Base-by-base conservation (phyloP, 2,113 vertebrate species). In the Sminthopsis crassicaudata region DNA sequence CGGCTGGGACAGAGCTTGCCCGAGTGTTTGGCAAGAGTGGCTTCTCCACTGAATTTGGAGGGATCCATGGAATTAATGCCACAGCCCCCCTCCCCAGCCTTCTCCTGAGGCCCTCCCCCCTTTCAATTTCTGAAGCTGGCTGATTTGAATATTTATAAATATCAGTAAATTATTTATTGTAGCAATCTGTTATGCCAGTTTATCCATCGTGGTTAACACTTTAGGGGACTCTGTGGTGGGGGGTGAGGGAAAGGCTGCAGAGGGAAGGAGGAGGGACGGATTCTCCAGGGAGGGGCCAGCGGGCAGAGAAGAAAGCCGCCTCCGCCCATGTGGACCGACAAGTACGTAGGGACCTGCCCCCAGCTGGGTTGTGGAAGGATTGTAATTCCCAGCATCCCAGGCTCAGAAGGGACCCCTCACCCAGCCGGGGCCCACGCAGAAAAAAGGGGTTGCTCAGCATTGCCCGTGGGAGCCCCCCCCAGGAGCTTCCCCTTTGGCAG, bases 91-190 rank as follows among this genome's bases (percentile, higher is more conserved):
- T 53, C 90, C 93, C 60, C 95, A 95, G 93, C 94, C 97, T 97
- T 96, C 60, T 23, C 97, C 97, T 25, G 94, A 96, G 98, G 97
- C 97, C 96, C 97, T 98, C 98, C 98, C 98, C 98, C 97, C 98
- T 98, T 98, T 98, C 98, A 98, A 98, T 99, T 99, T 98, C 98
- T 98, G 98, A 99, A 99, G 98, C 98, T 95, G 98, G 99, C 99
- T 99, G 99, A 99, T 99, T 99, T 99, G 99, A 99, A 99, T 99
- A 99, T 99, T 99, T 99, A 99, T 99, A 99, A 99, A 99, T 99
- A 99, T 98, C 98, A 99, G 99, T 99, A 99, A 99, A 99, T 99
- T 99, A 99, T 99, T 99, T 99, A 99, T 99, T 99, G 99, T 99
- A 99, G 99, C 99, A 99, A 99, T 99, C 99, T 99, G 99, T 99